A percentile compares a stretch with the other conserved stretches of the same genome.
Conservation (phyloP, 1,140 invertebrate genomes). For the Hesperophylax magnus region DNA sequence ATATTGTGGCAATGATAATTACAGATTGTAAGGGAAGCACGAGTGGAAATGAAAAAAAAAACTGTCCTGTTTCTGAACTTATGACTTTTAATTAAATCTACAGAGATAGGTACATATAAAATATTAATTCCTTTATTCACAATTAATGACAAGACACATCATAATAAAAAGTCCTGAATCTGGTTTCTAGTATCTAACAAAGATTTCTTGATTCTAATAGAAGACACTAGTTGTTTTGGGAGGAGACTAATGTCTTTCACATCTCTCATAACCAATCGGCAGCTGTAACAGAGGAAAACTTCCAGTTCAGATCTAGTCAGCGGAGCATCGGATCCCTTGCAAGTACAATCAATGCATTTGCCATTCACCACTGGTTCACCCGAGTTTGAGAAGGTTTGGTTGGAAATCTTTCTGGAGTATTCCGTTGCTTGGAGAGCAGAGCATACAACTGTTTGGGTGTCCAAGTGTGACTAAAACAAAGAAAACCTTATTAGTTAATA, state of each 20-base stretch:
- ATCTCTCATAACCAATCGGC: constrained; percentile 47
- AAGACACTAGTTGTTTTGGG: constrained; percentile 19
- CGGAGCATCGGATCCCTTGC: constrained; percentile 8
- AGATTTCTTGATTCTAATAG: constrained; percentile 32
- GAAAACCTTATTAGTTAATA: neutral
- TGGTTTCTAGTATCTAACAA: constrained; percentile 39
- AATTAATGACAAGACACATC: constrained; percentile 1
- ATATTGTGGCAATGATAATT: too few species aligned
- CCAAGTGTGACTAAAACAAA: constrained; percentile 63
- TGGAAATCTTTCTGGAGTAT: constrained; percentile 64
- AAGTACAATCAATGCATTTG: constrained; percentile 45
- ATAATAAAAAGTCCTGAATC: constrained; percentile 53
- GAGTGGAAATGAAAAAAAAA: too few species aligned
- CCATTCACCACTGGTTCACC: neutral
- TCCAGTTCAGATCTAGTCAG: constrained; percentile 37
- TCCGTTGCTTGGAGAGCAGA: constrained; percentile 65
- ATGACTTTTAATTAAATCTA: too few species aligned
- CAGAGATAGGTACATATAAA: too few species aligned
- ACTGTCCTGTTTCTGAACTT: too few species aligned
- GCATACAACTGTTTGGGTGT: constrained; percentile 58
- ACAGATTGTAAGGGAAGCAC: too few species aligned
- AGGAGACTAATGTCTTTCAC: constrained; percentile 32
- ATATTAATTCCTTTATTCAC: too few species aligned
- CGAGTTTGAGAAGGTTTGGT: neutral
- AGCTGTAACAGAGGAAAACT: constrained; percentile 49